These are phyloP conservation scores for Limosa lapponica DNA, from an alignment of 2,797 vertebrate species.

Conservation along the genomic window DNA sequence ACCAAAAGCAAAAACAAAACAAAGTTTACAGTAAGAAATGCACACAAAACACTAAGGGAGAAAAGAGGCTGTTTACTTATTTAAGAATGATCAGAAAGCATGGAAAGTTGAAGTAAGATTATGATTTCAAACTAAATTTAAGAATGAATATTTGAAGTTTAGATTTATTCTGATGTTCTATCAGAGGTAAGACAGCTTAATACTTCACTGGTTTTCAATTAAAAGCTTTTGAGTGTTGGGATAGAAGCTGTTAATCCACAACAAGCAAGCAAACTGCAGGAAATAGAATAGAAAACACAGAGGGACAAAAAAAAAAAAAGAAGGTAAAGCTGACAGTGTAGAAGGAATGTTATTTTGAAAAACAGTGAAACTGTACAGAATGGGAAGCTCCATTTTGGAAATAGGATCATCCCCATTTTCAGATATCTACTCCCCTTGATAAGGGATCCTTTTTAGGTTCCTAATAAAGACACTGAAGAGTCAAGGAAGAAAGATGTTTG, in stretches of 20 bases:
- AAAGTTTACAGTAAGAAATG: neutral
- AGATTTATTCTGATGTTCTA: neutral
- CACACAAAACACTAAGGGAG: neutral
- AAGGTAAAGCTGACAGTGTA: neutral
- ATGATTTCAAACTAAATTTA: neutral
- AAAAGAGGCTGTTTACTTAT: neutral
- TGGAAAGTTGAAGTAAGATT: neutral
- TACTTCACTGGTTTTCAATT: neutral
- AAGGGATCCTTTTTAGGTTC: neutral
- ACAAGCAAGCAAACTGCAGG: neutral
- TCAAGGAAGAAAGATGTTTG: neutral
- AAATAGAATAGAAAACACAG: fast-evolving
- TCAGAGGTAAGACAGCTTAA: neutral
- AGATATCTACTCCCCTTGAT: neutral
- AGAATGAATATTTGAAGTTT: neutral
- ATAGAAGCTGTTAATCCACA: neutral
- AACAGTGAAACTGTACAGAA: neutral
- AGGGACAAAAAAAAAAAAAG: too few species aligned
- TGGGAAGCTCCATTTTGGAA: neutral
- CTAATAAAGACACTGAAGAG: neutral
- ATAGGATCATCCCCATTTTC: neutral
- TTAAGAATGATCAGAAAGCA: neutral
- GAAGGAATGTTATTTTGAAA: neutral
- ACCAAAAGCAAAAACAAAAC: neutral
- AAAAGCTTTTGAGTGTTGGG: neutral